Percentiles rank a stretch among this genome's conserved stretches.
Evolutionary conservation across 2,113 vertebrate genomes (phyloP).

Genomic region (Dendrocopos noguchii): DNA sequence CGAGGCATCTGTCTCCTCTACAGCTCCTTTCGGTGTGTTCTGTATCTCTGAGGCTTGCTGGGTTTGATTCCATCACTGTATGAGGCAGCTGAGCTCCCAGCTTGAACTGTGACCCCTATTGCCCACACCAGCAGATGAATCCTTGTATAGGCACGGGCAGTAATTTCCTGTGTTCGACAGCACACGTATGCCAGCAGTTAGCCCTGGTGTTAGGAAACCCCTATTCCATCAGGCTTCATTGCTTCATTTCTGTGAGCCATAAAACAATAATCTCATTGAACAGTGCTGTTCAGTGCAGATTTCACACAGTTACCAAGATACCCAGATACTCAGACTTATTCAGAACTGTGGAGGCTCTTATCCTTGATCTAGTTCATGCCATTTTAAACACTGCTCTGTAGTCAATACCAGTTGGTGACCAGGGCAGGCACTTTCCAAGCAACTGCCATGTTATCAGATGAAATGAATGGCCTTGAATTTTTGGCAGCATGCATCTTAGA

Average conservation of each 20-base stretch:
- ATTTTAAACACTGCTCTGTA: not conserved
- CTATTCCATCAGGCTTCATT: not conserved
- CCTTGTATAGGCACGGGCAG: not conserved
- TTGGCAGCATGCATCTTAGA: not conserved
- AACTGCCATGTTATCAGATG: not conserved
- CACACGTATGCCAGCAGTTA: not conserved
- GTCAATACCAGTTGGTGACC: not conserved
- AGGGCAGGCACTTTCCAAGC: not conserved
- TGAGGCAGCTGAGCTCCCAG: not conserved
- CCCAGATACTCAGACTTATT: not conserved
- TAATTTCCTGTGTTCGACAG: not conserved
- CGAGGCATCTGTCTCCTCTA: constrained; percentile 10
- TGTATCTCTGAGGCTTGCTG: not conserved
- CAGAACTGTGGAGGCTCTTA: not conserved
- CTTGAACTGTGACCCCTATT: not conserved
- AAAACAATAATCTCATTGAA: not conserved
- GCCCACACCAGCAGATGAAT: not conserved
- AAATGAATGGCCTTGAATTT: not conserved
- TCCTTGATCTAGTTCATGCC: not conserved
- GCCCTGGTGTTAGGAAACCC: not conserved
- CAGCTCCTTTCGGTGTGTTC: not conserved
- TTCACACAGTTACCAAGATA: not conserved
- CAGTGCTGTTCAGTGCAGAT: not conserved
- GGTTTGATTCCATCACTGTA: constrained; percentile 2
- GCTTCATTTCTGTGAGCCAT: not conserved